Conservation (phyloP, 1,140 invertebrate genomes). For the Dinothrombium tinctorium region DNA sequence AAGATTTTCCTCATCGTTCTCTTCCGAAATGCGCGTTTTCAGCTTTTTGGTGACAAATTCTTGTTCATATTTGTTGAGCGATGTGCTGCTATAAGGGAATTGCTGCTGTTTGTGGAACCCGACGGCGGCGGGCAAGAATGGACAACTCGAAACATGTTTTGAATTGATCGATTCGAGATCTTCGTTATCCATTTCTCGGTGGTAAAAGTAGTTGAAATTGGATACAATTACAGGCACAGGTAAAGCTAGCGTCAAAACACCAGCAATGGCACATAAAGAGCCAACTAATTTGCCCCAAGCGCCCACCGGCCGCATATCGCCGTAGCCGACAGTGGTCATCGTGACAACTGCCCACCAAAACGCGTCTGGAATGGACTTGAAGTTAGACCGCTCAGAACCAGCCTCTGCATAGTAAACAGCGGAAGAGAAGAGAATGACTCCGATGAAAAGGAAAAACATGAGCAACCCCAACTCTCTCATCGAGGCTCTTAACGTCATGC, state of each 20-base stretch:
- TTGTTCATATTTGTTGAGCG: no score
- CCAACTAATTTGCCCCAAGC: conserved; percentile 98
- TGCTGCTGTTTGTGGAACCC: no score
- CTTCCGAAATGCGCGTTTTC: no score
- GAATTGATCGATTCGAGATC: conserved; percentile 94
- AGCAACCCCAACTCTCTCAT: conserved; percentile 97
- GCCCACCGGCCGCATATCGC: conserved; percentile 92
- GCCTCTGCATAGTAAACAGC: conserved; percentile 97
- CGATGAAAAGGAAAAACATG: conserved; percentile 99
- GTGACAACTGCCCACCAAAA: conserved; percentile 2
- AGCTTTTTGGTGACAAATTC: no score
- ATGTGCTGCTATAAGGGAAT: no score
- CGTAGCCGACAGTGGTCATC: conserved; percentile 93
- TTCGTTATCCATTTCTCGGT: conserved; percentile 93
- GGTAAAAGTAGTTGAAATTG: conserved; percentile 99
- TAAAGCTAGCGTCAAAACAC: conserved; percentile 20
- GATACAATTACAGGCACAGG: conserved; percentile 72
- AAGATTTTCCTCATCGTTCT: no score
- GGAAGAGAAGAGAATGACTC: conserved; percentile 91
- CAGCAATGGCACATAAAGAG: conserved; percentile 93
- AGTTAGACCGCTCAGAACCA: conserved; percentile 70
- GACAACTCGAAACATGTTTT: conserved; percentile 86
- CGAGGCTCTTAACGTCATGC: conserved; percentile 94
- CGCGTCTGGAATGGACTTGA: conserved; percentile 38
- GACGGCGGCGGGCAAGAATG: no score